A percentile compares a stretch with the other conserved stretches of the same genome.
Conservation (phyloP, 1,140 invertebrate genomes). For the Aporrectodea caliginosa region DNA sequence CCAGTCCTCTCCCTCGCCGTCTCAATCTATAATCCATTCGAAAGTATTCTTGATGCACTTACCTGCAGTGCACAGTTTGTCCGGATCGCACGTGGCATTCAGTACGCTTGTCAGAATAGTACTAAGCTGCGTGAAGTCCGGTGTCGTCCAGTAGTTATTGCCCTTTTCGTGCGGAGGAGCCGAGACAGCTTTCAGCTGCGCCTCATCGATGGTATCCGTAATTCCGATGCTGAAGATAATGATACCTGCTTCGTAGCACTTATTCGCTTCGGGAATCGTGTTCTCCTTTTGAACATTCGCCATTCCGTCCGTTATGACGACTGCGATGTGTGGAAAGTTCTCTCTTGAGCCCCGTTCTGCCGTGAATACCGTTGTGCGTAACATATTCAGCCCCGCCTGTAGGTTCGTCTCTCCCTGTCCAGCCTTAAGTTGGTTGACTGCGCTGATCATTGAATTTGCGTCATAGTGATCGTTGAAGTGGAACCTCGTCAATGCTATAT, state of each 20-base stretch:
- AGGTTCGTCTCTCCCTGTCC: conserved; percentile 14
- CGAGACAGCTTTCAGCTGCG: conserved; percentile 7
- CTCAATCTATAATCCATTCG: too few relatives aligned
- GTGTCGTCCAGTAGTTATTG: conserved; percentile 15
- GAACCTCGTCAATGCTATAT: conserved; percentile 1
- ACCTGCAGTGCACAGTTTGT: background rate
- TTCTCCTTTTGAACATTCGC: conserved; percentile 38
- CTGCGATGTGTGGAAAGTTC: conserved; percentile 45
- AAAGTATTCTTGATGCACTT: background rate
- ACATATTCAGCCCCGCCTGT: conserved; percentile 11
- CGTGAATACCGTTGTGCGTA: conserved; percentile 11
- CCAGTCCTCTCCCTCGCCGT: too few relatives aligned
- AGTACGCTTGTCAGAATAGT: conserved; percentile 4
- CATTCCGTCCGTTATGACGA: conserved; percentile 47
- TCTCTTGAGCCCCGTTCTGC: conserved; percentile 36
- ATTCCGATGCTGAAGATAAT: conserved; percentile 14
- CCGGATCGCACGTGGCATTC: conserved; percentile 17
- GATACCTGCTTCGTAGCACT: conserved; percentile 10
- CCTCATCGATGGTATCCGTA: conserved; percentile 11
- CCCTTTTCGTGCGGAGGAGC: conserved; percentile 5
- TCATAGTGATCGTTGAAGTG: background rate
- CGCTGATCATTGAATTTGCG: background rate
- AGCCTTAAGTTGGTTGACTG: background rate
- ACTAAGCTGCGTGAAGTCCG: conserved; percentile 10
- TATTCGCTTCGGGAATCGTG: conserved; percentile 34